These are phyloP conservation scores for Dreissena rostriformis DNA, from an alignment of 1,140 invertebrate species.

Conservation along the genomic window DNA sequence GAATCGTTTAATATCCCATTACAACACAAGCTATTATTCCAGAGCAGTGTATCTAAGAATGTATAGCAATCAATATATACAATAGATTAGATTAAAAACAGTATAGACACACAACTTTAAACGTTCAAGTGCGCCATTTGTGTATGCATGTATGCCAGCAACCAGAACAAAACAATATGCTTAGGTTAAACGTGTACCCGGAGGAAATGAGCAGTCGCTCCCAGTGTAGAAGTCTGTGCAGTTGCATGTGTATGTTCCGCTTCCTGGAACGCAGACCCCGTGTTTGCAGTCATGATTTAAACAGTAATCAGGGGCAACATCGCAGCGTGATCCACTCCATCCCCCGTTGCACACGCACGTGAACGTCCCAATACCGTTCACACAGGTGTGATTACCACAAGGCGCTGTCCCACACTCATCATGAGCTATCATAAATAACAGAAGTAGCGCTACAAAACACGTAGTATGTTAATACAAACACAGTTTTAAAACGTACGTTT, in stretches of 20 bases:
- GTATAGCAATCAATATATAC: no score
- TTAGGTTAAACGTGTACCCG: background rate
- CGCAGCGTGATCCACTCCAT: slow-evolving; percentile 17
- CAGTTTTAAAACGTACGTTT: no score
- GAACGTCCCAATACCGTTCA: background rate
- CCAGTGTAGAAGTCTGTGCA: slow-evolving; percentile 9
- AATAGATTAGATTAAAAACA: no score
- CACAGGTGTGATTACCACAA: slow-evolving; percentile 28
- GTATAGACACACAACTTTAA: no score
- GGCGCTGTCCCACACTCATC: slow-evolving; percentile 20
- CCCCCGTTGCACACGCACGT: slow-evolving; percentile 38
- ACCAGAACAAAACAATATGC: no score
- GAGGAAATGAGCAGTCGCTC: slow-evolving; percentile 26
- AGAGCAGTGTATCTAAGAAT: no score
- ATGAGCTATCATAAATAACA: background rate
- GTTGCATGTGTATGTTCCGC: slow-evolving; percentile 22
- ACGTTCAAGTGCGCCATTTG: no score
- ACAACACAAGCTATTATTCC: no score
- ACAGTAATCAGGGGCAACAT: slow-evolving; percentile 33
- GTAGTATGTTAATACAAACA: no score
- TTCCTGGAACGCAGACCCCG: slow-evolving; percentile 13
- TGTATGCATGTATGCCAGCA: no score
- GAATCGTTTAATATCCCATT: no score
- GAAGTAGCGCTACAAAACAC: no score
- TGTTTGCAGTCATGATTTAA: slow-evolving; percentile 29